These are phyloP conservation scores for Apis dorsata DNA, from an alignment of 1,140 invertebrate genomes.

Conservation along the genomic window DNA sequence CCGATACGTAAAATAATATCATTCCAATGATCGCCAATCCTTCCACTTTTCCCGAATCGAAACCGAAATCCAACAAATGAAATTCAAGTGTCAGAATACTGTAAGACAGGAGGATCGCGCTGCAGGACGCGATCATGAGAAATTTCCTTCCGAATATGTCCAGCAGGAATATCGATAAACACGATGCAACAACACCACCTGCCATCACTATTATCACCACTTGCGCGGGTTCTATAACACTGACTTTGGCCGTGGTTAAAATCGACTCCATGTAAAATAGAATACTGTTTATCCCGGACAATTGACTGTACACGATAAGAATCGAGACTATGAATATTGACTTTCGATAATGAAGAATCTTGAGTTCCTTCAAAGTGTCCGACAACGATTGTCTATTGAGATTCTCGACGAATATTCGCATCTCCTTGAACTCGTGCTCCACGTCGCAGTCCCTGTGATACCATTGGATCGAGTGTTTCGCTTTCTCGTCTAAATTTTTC, in stretches of 20 bases:
- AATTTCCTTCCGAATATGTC: slow-evolving; percentile 85
- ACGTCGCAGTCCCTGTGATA: slow-evolving; percentile 82
- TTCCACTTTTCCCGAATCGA: slow-evolving; percentile 24
- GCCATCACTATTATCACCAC: slow-evolving; percentile 84
- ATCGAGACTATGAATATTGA: slow-evolving; percentile 83
- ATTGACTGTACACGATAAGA: slow-evolving; percentile 86
- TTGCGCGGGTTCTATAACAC: slow-evolving; percentile 74
- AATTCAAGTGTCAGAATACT: slow-evolving; percentile 58
- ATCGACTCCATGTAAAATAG: slow-evolving; percentile 89
- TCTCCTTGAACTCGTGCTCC: slow-evolving; percentile 81
- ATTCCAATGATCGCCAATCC: slow-evolving; percentile 51
- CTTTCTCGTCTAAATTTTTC: slow-evolving; percentile 81
- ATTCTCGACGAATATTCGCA: slow-evolving; percentile 81
- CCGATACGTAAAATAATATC: slow-evolving; percentile 56
- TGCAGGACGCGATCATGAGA: slow-evolving; percentile 82
- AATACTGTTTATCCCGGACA: slow-evolving; percentile 87
- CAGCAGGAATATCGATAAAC: slow-evolving; percentile 83
- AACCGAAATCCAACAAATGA: slow-evolving; percentile 43
- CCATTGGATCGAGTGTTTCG: slow-evolving; percentile 81
- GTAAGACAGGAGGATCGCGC: slow-evolving; percentile 79
- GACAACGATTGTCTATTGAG: slow-evolving; percentile 73
- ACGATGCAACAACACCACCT: slow-evolving; percentile 83
- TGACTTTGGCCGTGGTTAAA: slow-evolving; percentile 82
- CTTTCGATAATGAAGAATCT: slow-evolving; percentile 81
- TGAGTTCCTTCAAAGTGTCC: slow-evolving; percentile 77